Base-by-base conservation (phyloP, 2,797 vertebrate species). In the Sebastes jordani region DNA sequence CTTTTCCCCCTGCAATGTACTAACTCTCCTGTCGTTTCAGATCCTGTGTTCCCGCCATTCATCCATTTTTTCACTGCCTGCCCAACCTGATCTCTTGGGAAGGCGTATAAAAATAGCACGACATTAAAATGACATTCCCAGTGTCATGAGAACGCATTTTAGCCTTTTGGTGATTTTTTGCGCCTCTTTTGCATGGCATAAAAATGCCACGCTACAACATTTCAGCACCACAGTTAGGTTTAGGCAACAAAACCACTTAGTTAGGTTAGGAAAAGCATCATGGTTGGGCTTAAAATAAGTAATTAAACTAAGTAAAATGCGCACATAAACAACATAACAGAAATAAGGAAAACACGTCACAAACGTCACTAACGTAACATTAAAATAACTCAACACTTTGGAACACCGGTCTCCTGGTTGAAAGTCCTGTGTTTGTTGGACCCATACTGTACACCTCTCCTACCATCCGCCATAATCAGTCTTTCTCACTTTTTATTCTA, bases 341-440 rank as follows among this genome's bases (percentile, higher is more conserved):
- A 52, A 52, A 18, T 52, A 0, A 0, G 2, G 46, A 52, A 52
- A 52, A 20, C 46, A 52, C 0, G 18, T 52, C 18, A 0, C 18
- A 52, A 52, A 52, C 18, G 18, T 49, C 0, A 49, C 42, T 7
- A 38, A 38, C 0, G 36, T 38, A 38, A 38, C 11, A 0, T 49
- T 1, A 49, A 49, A 49, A 49, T 49, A 49, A 49, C 46, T 49
- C 42, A 46, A 49, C 46, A 49, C 46, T 49, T 20, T 49, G 46
- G 46, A 3, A 46, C 42, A 46, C 42, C 18, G 46, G 46, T 49
- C 46, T 49, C 46, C 46, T 49, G 46, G 46, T 49, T 20, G 46
- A 49, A 49, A 49, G 46, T 49, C 46, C 46, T 49, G 46, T 49
- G 46, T 49, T 49, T 49, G 46, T 20, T 49, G 18, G 0, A 18